phyloP scores from a whole-genome alignment of 2,888 invertebrate genomes.

The Tenthredo distinguenda region DNA sequence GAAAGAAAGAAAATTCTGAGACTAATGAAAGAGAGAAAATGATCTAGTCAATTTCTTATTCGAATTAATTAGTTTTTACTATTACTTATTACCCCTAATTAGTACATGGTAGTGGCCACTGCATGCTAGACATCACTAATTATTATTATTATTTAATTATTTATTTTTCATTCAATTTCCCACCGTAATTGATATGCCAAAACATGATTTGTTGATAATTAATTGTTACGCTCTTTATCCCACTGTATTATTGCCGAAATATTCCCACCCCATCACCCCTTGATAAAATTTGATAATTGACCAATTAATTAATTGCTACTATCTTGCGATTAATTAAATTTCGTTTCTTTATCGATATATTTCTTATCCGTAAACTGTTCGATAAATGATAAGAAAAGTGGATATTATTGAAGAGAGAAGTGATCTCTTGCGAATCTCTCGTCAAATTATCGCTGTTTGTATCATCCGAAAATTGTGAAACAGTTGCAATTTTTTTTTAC shows the following conservation, averaged over 20 bases:
- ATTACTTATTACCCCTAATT: slow-evolving; percentile 36
- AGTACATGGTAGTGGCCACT: slow-evolving; percentile 72
- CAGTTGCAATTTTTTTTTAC: not conserved
- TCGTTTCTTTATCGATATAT: not conserved
- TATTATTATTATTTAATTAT: not conserved
- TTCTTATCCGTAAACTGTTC: not conserved
- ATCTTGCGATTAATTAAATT: not conserved
- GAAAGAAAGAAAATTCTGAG: not conserved
- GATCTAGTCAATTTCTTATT: slow-evolving; percentile 16
- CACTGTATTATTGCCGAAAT: not conserved
- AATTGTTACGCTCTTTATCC: not conserved
- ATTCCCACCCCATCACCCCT: not conserved
- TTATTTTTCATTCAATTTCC: no score
- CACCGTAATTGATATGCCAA: slow-evolving; percentile 19
- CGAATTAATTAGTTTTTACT: not conserved
- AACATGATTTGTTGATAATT: slow-evolving; percentile 8
- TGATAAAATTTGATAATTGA: not conserved
- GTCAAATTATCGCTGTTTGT: not conserved
- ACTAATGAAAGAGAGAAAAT: not conserved
- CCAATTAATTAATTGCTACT: not conserved
- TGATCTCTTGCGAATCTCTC: not conserved
- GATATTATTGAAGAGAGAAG: not conserved
- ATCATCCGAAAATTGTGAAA: not conserved
- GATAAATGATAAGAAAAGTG: not conserved
- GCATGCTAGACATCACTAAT: slow-evolving; percentile 70